A percentile compares a stretch with the other conserved stretches of the same genome.
phyloP scores from a whole-genome alignment of 2,888 invertebrate species.

The Exephanes ischioxanthus region DNA sequence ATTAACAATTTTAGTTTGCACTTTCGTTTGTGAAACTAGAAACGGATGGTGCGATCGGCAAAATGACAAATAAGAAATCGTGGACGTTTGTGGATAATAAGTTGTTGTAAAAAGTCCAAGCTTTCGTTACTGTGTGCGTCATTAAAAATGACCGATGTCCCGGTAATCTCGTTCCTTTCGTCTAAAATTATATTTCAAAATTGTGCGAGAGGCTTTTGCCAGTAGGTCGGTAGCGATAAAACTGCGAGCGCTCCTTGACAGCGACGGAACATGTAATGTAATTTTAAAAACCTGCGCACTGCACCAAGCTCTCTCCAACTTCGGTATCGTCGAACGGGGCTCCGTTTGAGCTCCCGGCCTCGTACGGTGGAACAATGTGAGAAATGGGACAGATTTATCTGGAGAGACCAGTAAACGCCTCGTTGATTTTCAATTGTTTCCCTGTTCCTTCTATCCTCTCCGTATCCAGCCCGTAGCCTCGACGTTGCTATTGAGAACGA shows the following conservation, averaged over 20 bases:
- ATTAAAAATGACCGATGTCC: too few species aligned
- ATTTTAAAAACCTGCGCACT: background rate
- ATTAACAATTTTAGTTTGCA: too few species aligned
- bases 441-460: slow-evolving; percentile 37
- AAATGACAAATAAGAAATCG: too few species aligned
- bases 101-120: too few species aligned
- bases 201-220: too few species aligned
- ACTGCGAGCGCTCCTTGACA: background rate
- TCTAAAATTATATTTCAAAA: too few species aligned
- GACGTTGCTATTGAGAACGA: slow-evolving; percentile 44
- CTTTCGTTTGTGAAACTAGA: too few species aligned
- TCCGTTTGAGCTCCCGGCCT: background rate
- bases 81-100: too few species aligned
- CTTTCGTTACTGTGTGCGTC: too few species aligned
- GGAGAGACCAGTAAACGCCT: slow-evolving; percentile 37
- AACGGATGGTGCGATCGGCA: too few species aligned
- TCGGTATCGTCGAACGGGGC: background rate
- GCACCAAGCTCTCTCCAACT: background rate
- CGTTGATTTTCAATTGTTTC: slow-evolving; percentile 62
- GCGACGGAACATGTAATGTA: background rate
- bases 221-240: background rate
- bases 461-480: slow-evolving; percentile 4
- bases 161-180: too few species aligned
- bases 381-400: slow-evolving; percentile 50
- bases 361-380: slow-evolving; percentile 19